Percentiles rank a stretch among this genome's conserved stretches.
Conservation (phyloP, 2,113 vertebrate genomes). For the Cynocephalus volans region DNA sequence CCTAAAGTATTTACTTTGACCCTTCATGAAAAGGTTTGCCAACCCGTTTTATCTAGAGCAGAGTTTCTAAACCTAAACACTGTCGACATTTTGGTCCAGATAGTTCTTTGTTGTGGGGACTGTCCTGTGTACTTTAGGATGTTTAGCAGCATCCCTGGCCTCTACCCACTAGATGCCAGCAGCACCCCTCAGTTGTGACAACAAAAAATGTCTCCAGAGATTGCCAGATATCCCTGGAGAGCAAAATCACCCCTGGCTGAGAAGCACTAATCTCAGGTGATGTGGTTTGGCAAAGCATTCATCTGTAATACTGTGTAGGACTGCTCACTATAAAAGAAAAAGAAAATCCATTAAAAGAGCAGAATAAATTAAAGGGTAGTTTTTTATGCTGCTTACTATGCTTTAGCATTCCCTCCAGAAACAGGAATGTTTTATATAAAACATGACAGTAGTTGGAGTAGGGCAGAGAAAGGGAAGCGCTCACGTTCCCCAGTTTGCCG, state of each 20-base stretch:
- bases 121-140: background rate
- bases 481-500: background rate
- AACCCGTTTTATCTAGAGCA: background rate
- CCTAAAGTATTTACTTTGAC: background rate
- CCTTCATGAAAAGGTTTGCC: background rate
- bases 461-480: background rate
- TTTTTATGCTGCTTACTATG: background rate
- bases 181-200: background rate
- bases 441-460: background rate
- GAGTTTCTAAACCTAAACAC: background rate
- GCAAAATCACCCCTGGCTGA: background rate
- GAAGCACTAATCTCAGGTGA: background rate
- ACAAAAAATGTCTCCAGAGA: background rate
- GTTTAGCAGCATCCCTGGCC: background rate
- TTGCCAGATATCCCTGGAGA: background rate
- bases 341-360: background rate
- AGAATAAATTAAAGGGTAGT: background rate
- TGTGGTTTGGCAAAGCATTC: background rate
- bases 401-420: constrained; percentile 14
- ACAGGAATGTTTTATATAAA: background rate
- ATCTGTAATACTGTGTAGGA: background rate
- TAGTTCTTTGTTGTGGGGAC: background rate
- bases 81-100: background rate
- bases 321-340: background rate
- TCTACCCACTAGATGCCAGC: background rate